Base-by-base conservation (phyloP, 37 sponge, comb jelly and placozoan species). In the Beroe ovata region DNA sequence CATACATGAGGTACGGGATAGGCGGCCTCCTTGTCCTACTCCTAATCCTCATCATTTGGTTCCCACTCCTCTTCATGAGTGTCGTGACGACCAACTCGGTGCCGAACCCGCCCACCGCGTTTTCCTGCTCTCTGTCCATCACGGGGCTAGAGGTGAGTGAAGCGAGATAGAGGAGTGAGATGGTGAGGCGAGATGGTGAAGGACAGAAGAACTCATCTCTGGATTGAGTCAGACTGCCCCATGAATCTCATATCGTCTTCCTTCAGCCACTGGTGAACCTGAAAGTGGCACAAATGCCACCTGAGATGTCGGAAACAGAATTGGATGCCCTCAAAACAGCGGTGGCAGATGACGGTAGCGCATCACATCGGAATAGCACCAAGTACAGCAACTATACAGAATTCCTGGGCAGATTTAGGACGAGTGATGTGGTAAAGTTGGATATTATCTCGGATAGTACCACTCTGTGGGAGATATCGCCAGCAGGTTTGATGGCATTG, bases 11-110 rank as follows among this genome's bases (percentile, higher is more conserved):
- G 84, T 77, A 77, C 84, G 84, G 84, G 16, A 77, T 77, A 6
- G 84, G 84, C 0, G 84, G 84, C 0, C 54, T 42, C n/a, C 2
- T 77, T 19, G 84, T 77, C 47, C 84, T 77, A 6, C 84, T 77
- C 84, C 84, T 77, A 1, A 77, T 77, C 84, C 84, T 77, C 47
- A 77, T 77, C 23, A 77, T 77, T 54, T 77, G 84, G 84, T 77
- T 77, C 84, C 84, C 84, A 14, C 84, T 77, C 54, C 54, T 77
- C 23, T 77, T 77, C 84, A 77, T 77, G 84, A 77, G 84, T 77
- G 84, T 77, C 1, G 47, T 77, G 35, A 77, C 84, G 4, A 77
- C 84, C 47, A 77, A 77, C 84, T 77, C 84, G 11, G 33, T 77
- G 36, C 16, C 84, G 18, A 77, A 77, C n/a, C 84, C 84, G 0